phyloP scores from a whole-genome alignment of 2,888 invertebrate genomes.

The Cataglyphis rosenhaueri region DNA sequence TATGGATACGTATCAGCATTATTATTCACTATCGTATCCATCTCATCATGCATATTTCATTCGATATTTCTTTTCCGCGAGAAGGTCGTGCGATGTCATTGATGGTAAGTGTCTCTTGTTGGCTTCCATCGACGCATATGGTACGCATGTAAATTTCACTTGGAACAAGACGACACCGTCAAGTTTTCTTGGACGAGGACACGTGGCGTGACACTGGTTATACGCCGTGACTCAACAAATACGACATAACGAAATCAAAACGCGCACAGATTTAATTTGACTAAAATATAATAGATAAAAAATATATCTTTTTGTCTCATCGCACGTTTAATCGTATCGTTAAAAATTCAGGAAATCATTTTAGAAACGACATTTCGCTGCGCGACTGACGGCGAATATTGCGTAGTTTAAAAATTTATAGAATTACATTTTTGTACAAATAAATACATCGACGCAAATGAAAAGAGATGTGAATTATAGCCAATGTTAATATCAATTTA shows the following conservation, averaged over 20 bases:
- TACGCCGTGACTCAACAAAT: background rate
- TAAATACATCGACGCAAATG: background rate
- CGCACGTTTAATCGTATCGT: too few species aligned
- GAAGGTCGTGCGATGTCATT: constrained; percentile 66
- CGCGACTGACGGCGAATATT: background rate
- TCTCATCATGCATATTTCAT: constrained; percentile 57
- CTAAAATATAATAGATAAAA: too few species aligned
- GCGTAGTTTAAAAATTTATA: background rate
- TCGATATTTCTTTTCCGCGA: constrained; percentile 57
- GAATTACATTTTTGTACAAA: background rate
- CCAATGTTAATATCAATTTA: background rate
- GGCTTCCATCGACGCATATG: constrained; percentile 49
- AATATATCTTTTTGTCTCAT: too few species aligned
- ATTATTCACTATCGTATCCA: background rate
- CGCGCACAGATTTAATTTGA: background rate
- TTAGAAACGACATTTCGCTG: background rate
- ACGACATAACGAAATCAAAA: background rate
- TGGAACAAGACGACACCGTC: constrained; percentile 43
- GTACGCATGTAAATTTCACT: constrained; percentile 64
- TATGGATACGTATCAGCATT: constrained; percentile 5
- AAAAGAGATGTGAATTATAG: background rate
- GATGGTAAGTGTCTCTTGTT: constrained; percentile 62
- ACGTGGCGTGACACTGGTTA: background rate
- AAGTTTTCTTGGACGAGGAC: constrained; percentile 53
- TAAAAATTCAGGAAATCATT: too few species aligned